phyloP scores from a whole-genome alignment of 2,888 invertebrate genomes.

The Agrypnus murinus region DNA sequence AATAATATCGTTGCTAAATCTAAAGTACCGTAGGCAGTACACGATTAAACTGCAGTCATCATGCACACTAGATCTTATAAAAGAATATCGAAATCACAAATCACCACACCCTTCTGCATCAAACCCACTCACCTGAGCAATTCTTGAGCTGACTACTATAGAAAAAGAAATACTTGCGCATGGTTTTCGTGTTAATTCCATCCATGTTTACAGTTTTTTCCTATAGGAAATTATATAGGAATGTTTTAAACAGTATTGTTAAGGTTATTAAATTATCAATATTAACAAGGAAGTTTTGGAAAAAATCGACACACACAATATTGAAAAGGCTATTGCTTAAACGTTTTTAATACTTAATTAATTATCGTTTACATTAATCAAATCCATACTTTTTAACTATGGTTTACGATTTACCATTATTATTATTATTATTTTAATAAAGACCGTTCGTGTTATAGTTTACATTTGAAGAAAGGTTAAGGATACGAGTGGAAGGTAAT shows the following conservation, averaged over 20 bases:
- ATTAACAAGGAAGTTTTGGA: no score
- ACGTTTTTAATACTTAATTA: no score
- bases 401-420: not conserved
- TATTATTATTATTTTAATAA: not conserved
- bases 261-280: no score
- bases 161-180: no score
- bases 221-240: no score
- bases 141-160: no score
- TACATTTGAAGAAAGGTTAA: slow-evolving; percentile 19
- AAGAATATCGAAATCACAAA: slow-evolving; percentile 38
- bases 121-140: slow-evolving; percentile 34
- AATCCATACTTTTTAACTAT: no score
- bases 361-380: no score
- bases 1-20: slow-evolving; percentile 31
- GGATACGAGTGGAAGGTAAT: slow-evolving; percentile 20
- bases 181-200: slow-evolving; percentile 19
- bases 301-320: no score
- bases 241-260: no score
- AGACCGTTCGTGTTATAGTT: slow-evolving; percentile 11
- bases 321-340: no score
- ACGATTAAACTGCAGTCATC: slow-evolving; percentile 33
- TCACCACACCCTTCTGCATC: slow-evolving; percentile 38
- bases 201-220: not conserved
- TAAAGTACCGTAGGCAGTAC: slow-evolving; percentile 37
- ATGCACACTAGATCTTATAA: slow-evolving; percentile 31